Evolutionary conservation across 2,797 vertebrate species (phyloP).

Genomic region (Micrastur ruficollis): DNA sequence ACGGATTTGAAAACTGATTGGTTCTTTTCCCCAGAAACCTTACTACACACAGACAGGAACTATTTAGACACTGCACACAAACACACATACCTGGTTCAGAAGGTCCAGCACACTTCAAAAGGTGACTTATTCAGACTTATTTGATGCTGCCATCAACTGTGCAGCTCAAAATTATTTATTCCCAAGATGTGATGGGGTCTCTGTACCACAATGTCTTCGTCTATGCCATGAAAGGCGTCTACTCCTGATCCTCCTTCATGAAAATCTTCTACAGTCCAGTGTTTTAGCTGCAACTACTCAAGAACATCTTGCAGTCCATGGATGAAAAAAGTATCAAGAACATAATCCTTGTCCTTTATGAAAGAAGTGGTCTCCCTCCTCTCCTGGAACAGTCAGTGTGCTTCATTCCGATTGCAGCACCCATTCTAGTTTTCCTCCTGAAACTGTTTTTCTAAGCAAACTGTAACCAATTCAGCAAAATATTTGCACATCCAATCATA

Average conservation of each 20-base stretch:
- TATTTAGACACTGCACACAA: not conserved
- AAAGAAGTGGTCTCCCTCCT: not conserved
- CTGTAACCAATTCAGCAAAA: not conserved
- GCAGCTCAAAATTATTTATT: not conserved
- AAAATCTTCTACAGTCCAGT: not conserved
- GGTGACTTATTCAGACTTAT: not conserved
- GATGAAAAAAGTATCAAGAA: not conserved
- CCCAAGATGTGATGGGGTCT: not conserved
- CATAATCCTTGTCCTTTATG: not conserved
- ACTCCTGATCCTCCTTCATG: not conserved
- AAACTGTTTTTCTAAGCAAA: not conserved
- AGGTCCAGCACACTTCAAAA: not conserved
- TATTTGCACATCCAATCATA: not conserved
- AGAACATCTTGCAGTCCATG: not conserved
- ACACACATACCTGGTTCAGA: conserved; percentile 13
- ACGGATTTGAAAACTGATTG: not conserved
- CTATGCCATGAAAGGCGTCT: rapidly evolving
- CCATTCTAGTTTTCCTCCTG: not conserved
- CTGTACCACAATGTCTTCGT: not conserved
- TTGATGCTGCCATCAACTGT: not conserved
- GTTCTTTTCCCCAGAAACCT: not conserved
- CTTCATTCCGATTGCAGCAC: not conserved
- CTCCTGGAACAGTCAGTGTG: rapidly evolving
- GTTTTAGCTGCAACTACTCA: not conserved
- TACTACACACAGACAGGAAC: not conserved